Percentiles rank a stretch among this genome's conserved stretches.
Evolutionary conservation across 2,888 invertebrate genomes (phyloP).

Genomic region (Rhingia rostrata): DNA sequence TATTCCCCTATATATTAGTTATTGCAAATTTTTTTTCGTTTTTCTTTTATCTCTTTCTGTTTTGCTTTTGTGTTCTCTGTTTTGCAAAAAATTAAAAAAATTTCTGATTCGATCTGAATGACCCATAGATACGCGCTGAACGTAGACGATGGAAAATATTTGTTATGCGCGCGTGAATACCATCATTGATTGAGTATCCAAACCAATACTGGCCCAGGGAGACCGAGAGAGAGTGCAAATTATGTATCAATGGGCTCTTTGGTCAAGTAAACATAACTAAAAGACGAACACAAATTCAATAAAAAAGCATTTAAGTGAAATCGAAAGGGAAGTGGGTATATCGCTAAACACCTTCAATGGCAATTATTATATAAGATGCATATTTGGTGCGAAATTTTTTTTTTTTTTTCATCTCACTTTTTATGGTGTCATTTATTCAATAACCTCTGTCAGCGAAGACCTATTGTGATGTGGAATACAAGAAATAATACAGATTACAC

Average conservation of each 20-base stretch:
- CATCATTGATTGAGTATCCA: constrained; percentile 33
- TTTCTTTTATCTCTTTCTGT: not conserved
- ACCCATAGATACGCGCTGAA: constrained; percentile 11
- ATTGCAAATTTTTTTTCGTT: not conserved
- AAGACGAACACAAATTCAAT: not conserved
- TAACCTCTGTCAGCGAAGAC: constrained; percentile 3
- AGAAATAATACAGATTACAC: constrained; percentile 18
- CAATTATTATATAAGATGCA: constrained; percentile 41
- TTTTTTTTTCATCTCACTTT: not conserved
- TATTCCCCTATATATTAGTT: constrained; percentile 6
- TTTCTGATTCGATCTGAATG: not conserved
- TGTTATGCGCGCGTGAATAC: constrained; percentile 55
- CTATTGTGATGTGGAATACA: constrained; percentile 10
- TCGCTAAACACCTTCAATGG: constrained; percentile 49
- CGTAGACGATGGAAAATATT: constrained; percentile 21
- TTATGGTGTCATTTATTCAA: constrained; percentile 15
- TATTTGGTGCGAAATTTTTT: constrained; percentile 5
- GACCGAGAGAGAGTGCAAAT: constrained; percentile 51
- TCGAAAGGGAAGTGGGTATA: constrained; percentile 66
- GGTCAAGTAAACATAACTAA: constrained; percentile 16
- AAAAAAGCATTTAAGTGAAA: constrained; percentile 48
- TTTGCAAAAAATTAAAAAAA: not conserved
- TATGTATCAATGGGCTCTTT: constrained; percentile 39
- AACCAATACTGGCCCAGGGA: constrained; percentile 18
- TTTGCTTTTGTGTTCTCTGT: not conserved